A percentile compares a stretch with the other conserved stretches of the same genome.
These are phyloP conservation scores for Nomada hirtipes DNA, from an alignment of 2,888 invertebrate genomes.

Conservation along the genomic window DNA sequence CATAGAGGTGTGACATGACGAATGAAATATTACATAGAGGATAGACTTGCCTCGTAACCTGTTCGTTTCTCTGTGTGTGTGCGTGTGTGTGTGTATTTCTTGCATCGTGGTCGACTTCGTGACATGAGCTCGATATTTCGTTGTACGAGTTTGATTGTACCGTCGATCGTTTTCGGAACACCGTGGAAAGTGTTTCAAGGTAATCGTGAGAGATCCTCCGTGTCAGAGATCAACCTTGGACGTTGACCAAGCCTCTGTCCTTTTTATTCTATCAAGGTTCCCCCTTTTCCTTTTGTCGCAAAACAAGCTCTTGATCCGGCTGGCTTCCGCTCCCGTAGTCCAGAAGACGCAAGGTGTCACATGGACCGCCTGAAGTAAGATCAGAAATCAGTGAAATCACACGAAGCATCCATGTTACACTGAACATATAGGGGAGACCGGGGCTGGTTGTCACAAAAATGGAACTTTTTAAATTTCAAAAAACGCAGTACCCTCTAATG, in stretches of 20 bases:
- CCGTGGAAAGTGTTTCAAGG: slow-evolving; percentile 1
- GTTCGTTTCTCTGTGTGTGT: slow-evolving; percentile 17
- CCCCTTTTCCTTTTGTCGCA: background rate
- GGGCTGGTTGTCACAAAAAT: too few relatives aligned
- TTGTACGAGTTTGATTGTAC: background rate
- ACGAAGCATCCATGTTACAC: slow-evolving; percentile 72
- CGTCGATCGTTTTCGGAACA: background rate
- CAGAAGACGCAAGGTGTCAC: slow-evolving; percentile 71
- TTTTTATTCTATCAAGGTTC: too few relatives aligned
- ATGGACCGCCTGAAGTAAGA: slow-evolving; percentile 69
- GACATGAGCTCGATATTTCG: slow-evolving; percentile 13
- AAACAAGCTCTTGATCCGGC: slow-evolving; percentile 77
- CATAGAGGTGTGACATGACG: slow-evolving; percentile 38
- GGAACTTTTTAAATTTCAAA: too few relatives aligned
- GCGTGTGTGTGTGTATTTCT: slow-evolving; percentile 19
- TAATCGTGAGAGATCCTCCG: background rate
- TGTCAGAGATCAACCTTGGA: slow-evolving; percentile 13
- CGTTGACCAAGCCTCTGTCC: slow-evolving; percentile 8
- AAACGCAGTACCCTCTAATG: too few relatives aligned
- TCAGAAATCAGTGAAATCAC: background rate
- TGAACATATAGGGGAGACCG: background rate
- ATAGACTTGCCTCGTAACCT: slow-evolving; percentile 19
- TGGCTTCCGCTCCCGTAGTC: slow-evolving; percentile 74
- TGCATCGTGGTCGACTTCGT: slow-evolving; percentile 33
- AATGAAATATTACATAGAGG: slow-evolving; percentile 42